These are phyloP conservation scores for Misgurnus anguillicaudatus DNA, from an alignment of 2,113 vertebrate genomes.

Conservation along the genomic window DNA sequence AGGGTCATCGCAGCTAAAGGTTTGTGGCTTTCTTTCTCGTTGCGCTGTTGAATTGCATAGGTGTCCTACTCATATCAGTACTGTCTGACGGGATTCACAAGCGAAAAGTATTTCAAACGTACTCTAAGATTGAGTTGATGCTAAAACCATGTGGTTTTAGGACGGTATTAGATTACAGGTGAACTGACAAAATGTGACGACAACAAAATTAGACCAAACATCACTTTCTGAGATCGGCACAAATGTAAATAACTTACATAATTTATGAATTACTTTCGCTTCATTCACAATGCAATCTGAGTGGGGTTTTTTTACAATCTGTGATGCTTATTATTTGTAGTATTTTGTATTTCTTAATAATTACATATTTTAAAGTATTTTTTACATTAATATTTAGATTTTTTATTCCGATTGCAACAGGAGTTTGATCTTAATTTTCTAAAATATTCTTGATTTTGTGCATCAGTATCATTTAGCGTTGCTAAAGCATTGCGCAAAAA, in stretches of 20 bases:
- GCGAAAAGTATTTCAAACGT: neutral
- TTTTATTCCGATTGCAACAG: too few species aligned
- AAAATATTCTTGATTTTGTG: too few species aligned
- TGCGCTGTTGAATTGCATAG: neutral
- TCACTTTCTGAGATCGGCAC: neutral
- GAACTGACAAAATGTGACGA: neutral
- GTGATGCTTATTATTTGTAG: too few species aligned
- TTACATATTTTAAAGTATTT: too few species aligned
- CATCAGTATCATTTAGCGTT: too few species aligned
- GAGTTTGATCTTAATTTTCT: too few species aligned
- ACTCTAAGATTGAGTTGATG: too few species aligned
- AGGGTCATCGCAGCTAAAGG: constrained; percentile 17
- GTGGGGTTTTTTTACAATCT: too few species aligned
- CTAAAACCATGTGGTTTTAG: neutral
- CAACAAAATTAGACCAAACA: neutral
- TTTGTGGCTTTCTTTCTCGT: constrained; percentile 7
- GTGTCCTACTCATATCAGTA: too few species aligned
- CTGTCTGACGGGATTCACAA: neutral
- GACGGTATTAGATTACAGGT: neutral
- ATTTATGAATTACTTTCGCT: neutral
- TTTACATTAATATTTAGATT: too few species aligned
- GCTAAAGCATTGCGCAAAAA: too few species aligned
- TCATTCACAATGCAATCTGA: neutral
- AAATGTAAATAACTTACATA: neutral
- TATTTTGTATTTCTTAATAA: too few species aligned